Evolutionary conservation across 2,797 vertebrate species (phyloP).

Genomic region (Vespertilio murinus): DNA sequence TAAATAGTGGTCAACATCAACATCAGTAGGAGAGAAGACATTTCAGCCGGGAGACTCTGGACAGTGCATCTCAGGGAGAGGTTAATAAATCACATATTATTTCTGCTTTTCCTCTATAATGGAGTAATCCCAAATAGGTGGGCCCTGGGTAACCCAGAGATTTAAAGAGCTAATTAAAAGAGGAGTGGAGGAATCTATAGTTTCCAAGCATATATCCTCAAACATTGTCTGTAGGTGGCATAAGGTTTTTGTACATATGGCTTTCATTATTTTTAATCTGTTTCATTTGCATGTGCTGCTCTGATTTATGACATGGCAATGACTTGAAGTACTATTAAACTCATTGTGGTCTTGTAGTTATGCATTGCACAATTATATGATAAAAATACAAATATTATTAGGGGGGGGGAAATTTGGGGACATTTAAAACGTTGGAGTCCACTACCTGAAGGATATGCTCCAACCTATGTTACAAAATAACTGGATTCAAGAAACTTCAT

Average conservation of each 20-base stretch:
- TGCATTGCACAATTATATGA: background rate
- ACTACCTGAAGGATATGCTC: background rate
- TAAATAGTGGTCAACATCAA: too few species aligned
- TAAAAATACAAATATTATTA: background rate
- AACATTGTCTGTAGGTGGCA: background rate
- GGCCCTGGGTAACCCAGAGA: background rate
- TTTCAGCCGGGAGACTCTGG: background rate
- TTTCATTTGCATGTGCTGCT: background rate
- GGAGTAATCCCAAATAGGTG: background rate
- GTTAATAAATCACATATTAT: background rate
- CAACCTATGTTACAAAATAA: background rate
- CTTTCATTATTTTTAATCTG: background rate
- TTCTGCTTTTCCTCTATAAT: background rate
- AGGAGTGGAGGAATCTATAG: background rate
- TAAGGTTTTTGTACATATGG: background rate
- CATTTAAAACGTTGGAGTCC: background rate
- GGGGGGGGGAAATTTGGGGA: background rate
- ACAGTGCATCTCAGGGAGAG: background rate
- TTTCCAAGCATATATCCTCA: background rate
- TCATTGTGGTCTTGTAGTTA: background rate
- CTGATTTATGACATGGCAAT: slow-evolving; percentile 23
- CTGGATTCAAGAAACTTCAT: background rate
- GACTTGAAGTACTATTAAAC: slow-evolving; percentile 23
- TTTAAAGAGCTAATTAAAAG: background rate
- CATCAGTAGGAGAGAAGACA: background rate